A percentile compares a stretch with the other conserved stretches of the same genome.
These are phyloP conservation scores for Pangasius krempfi DNA, from an alignment of 2,797 vertebrate genomes.

Conservation along the genomic window DNA sequence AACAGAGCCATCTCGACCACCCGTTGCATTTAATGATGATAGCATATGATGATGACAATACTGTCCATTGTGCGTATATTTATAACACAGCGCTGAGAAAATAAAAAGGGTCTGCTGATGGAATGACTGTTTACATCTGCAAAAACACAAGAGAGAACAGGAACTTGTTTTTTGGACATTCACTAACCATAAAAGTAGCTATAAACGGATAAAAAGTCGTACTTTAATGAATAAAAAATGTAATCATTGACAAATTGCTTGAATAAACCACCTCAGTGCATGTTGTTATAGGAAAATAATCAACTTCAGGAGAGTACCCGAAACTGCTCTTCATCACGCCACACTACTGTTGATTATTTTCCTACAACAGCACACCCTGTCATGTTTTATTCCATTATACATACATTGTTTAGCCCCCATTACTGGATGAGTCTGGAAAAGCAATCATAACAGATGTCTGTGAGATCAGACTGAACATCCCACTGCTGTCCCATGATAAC, in stretches of 20 bases:
- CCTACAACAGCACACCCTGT: not conserved
- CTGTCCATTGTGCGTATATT: conserved; percentile 58
- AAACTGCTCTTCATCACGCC: not conserved
- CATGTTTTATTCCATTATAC: not conserved
- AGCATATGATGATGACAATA: conserved; percentile 47
- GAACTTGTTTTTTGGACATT: no score
- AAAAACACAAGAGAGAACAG: no score
- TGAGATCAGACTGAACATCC: conserved; percentile 53
- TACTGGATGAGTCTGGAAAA: conserved; percentile 47
- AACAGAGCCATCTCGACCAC: conserved; percentile 70
- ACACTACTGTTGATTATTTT: not conserved
- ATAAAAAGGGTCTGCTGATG: not conserved
- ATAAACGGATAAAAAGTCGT: no score
- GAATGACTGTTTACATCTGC: not conserved
- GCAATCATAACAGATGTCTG: conserved; percentile 70
- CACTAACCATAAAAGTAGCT: no score
- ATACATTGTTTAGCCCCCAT: not conserved
- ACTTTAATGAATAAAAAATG: no score
- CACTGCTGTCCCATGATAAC: conserved; percentile 47
- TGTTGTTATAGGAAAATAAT: not conserved
- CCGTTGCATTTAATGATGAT: conserved; percentile 64
- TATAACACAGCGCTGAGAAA: conserved; percentile 16
- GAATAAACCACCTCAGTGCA: not conserved
- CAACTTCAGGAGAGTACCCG: not conserved
- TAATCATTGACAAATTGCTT: not conserved